phyloP scores from a whole-genome alignment of 2,797 vertebrate genomes.

The Gymnoscopelus microlampas region DNA sequence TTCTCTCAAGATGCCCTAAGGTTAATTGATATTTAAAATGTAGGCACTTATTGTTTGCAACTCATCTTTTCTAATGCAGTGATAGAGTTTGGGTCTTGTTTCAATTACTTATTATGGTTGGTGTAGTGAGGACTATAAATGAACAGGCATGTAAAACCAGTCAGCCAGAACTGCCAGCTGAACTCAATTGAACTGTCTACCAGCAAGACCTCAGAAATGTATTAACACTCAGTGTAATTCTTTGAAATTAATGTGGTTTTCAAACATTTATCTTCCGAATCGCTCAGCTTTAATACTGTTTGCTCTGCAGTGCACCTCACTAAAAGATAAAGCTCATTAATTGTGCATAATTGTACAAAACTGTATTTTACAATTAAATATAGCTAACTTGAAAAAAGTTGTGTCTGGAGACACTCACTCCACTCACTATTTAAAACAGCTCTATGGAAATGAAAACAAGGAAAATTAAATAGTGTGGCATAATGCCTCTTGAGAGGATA shows the following conservation, averaged over 20 bases:
- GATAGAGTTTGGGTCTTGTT: constrained; percentile 38
- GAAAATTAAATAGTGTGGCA: not conserved
- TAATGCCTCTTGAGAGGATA: constrained; percentile 13
- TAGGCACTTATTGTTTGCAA: constrained; percentile 15
- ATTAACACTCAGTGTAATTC: not conserved
- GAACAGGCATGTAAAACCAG: constrained; percentile 50
- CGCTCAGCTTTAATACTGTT: too few species aligned
- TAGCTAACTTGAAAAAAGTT: not conserved
- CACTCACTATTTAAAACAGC: too few species aligned
- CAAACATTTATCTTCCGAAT: too few species aligned
- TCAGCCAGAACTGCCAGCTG: constrained; percentile 32
- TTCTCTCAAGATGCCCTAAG: not conserved
- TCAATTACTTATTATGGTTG: constrained; percentile 28
- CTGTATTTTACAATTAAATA: too few species aligned
- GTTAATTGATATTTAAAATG: constrained; percentile 15
- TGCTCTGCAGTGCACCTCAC: not conserved
- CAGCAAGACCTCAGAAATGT: constrained; percentile 15
- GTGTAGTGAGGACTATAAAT: constrained; percentile 49
- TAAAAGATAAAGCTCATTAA: not conserved
- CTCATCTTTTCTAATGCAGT: constrained; percentile 28
- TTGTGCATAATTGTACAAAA: not conserved
- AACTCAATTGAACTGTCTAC: constrained; percentile 19
- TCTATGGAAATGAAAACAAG: not conserved
- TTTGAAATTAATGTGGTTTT: too few species aligned
- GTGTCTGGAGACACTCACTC: too few species aligned